Percentiles rank a stretch among this genome's conserved stretches.
Evolutionary conservation across 2,113 vertebrate species (phyloP).

Genomic region (Peromyscus leucopus): DNA sequence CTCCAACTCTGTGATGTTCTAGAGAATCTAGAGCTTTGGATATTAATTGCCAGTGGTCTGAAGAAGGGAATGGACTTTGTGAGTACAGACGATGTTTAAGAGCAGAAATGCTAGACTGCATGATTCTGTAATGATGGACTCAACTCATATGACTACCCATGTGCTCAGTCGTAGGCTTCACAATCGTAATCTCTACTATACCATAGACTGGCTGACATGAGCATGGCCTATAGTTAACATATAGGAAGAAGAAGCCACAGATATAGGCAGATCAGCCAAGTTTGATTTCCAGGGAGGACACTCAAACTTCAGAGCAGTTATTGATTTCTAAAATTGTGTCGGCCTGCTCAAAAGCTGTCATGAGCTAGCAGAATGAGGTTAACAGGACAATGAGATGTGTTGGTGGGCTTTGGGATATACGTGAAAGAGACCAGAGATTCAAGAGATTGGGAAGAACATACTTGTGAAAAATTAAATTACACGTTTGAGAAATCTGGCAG

Average conservation of each 20-base stretch:
- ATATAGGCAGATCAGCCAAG: background rate
- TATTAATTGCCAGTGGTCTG: background rate
- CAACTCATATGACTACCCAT: background rate
- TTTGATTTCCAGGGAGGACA: background rate
- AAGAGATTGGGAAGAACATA: background rate
- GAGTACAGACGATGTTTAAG: background rate
- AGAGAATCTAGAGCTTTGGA: background rate
- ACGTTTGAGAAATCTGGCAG: background rate
- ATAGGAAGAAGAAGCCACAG: background rate
- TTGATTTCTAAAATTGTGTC: background rate
- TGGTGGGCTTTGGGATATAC: background rate
- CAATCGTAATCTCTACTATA: background rate
- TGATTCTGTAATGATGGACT: background rate
- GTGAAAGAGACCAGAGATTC: background rate
- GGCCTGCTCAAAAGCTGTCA: background rate
- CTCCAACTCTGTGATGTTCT: background rate
- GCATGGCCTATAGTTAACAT: background rate
- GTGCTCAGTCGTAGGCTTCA: background rate
- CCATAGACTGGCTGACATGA: background rate
- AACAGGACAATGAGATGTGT: background rate
- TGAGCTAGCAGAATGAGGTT: background rate
- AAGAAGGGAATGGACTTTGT: background rate
- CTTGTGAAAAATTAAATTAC: background rate
- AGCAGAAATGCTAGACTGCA: fast-evolving
- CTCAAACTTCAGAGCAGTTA: background rate